Evolutionary conservation across 2,888 invertebrate genomes (phyloP).

Genomic region (Diaprepes abbreviatus): DNA sequence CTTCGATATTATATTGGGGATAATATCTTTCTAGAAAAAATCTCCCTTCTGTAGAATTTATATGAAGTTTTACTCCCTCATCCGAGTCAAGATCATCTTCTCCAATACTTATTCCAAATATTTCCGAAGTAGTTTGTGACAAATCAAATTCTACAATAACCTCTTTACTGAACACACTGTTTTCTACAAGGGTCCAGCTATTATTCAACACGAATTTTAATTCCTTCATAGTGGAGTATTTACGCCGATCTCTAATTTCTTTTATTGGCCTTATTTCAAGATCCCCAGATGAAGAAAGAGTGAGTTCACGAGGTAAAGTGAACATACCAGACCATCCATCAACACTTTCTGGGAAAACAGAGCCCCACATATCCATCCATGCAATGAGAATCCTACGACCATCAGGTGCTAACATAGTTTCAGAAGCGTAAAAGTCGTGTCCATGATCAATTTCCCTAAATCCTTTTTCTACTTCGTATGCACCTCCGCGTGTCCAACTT

Average conservation of each 20-base stretch:
- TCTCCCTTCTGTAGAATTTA: slow-evolving; percentile 8
- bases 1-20: slow-evolving; percentile 13
- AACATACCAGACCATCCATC: slow-evolving; percentile 68
- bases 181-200: background rate
- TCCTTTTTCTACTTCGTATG: slow-evolving; percentile 39
- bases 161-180: slow-evolving; percentile 5
- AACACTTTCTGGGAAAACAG: slow-evolving; percentile 64
- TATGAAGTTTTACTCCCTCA: slow-evolving; percentile 18
- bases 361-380: slow-evolving; percentile 70
- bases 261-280: slow-evolving; percentile 48
- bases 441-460: slow-evolving; percentile 58
- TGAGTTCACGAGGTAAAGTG: slow-evolving; percentile 66
- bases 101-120: slow-evolving; percentile 14
- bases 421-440: slow-evolving; percentile 69
- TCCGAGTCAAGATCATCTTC: background rate
- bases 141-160: slow-evolving; percentile 20
- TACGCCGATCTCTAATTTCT: slow-evolving; percentile 33
- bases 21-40: slow-evolving; percentile 37
- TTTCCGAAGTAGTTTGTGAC: background rate
- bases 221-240: background rate
- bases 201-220: background rate
- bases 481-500: slow-evolving; percentile 63
- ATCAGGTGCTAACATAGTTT: slow-evolving; percentile 62
- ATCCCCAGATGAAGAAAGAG: slow-evolving; percentile 56
- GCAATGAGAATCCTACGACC: slow-evolving; percentile 65